Base-by-base conservation (phyloP, 2,797 vertebrate species). In the Pangasius mekongensis region DNA sequence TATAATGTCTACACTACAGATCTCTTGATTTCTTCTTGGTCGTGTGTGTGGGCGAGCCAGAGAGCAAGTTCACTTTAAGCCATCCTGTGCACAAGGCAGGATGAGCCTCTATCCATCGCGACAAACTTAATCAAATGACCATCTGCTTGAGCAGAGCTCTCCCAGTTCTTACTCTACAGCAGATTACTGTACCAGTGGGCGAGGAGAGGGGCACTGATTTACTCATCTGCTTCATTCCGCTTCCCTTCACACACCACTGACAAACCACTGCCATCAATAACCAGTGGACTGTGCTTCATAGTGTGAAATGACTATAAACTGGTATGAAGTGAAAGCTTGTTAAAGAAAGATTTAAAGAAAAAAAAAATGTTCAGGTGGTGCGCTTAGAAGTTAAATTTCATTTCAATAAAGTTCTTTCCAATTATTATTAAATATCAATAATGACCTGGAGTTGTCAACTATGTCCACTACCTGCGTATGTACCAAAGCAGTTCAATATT, bases 41-140 rank as follows among this genome's bases (percentile, higher is more conserved):
- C 1, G 66, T 73, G 74, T 36, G 73, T 52, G 73, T 52, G n/a
- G 66, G 77, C 30, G 69, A 86, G 16, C 47, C 56, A 60, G 60
- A 71, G 43, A 60, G 27, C 73, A 58, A 89, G 88, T 86, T 74
- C 54, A 73, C 85, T 52, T 56, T 16, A 66, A 62, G 33, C 30
- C 71, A 9, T 47, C 30, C 43, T 33, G 66, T 36, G 62, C 84
- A 84, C 81, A 52, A 39, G 39, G 49, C 77, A 91, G 88, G 82
- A 90, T 88, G 87, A 74, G 90, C 90, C 91, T 90, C 87, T 87
- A 89, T 90, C 89, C 71, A 85, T 91, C 87, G 85, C 90, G 88
- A 86, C 94, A 94, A 95, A 94, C 93, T 94, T 95, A 94, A 96
- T 96, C 95, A 95, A 94, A 93, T 91, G 93, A 94, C 95, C 96